Evolutionary conservation across 1,140 invertebrate species (phyloP).

Genomic region (Cataglyphis hispanica): DNA sequence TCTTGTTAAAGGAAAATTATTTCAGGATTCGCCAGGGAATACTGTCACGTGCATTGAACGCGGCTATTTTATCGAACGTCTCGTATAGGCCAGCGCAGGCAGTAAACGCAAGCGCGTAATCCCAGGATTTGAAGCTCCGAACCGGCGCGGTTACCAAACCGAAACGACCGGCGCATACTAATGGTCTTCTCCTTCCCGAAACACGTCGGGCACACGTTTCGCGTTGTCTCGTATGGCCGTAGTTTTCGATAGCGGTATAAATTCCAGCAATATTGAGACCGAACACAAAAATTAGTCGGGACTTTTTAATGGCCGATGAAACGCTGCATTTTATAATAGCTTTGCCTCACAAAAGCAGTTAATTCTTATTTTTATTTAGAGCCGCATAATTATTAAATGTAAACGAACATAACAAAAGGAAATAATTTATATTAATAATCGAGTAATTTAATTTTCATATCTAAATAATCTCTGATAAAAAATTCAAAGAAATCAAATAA

Average conservation of each 20-base stretch:
- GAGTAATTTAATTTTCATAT: not conserved
- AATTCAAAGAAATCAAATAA: not conserved
- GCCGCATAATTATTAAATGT: not conserved
- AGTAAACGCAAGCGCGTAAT: constrained; percentile 50
- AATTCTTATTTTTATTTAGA: not conserved
- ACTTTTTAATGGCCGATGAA: constrained; percentile 7
- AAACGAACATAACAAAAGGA: not conserved
- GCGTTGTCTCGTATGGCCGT: constrained; percentile 23
- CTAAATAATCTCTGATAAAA: not conserved
- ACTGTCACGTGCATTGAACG: constrained; percentile 41
- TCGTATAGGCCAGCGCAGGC: constrained; percentile 22
- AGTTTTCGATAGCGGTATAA: constrained; percentile 30
- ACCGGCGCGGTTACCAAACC: constrained; percentile 61
- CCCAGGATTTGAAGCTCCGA: constrained; percentile 53
- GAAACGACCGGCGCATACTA: constrained; percentile 60
- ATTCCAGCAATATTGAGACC: not conserved
- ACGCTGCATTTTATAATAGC: not conserved
- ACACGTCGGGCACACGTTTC: constrained; percentile 37
- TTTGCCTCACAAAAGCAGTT: not conserved
- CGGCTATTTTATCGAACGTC: constrained; percentile 52
- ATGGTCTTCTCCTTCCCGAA: constrained; percentile 42
- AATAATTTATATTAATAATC: too few relatives aligned
- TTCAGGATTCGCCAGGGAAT: constrained; percentile 23
- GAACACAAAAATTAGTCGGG: constrained; percentile 38
- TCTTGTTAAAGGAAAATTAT: constrained; percentile 39